Base-by-base conservation (phyloP, 2,797 vertebrate genomes). In the Karalla daura region DNA sequence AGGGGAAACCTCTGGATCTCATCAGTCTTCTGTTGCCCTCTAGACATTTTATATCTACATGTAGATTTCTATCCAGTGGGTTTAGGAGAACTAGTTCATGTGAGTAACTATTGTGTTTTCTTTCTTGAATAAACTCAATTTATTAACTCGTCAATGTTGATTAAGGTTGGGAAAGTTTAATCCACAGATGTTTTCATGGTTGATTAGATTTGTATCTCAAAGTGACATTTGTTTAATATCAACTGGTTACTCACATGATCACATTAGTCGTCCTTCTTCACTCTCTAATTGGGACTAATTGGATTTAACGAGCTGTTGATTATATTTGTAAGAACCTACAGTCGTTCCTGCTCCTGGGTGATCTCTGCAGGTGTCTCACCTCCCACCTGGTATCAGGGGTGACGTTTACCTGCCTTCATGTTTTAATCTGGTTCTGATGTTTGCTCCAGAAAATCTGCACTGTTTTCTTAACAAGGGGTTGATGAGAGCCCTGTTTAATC, bases 401-500 rank as follows among this genome's bases (percentile, higher is more conserved):
- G 18, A 39, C 43, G 32, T 47, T 60, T 46, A 53, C 50, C 43
- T 39, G 11, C 15, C 15, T 24, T 65, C n/a, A n/a, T 44, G 21
- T 33, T 7, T 33, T 24, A 33, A 27, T 35, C 18, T 18, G 2
- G 35, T 52, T 21, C 47, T 18, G 45, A 17, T 11, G 5, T 45
- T 43, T 54, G 21, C 58, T 58, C 13, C 39, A 40, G 24, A 14
- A 17, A 51, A 52, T 13, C 18, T 0, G 0, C 43, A 46, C 24
- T 17, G 7, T 54, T 25, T 44, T 30, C 40, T 30, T 8, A 32
- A n/a, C 27, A n/a, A 27, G 28, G 12, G 3, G 39, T 12, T 20
- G 51, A 78, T 71, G 52, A 36, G 53, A 58, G 24, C 58, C 20
- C n/a, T 47, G 70, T 71, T 71, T 30, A 64, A 61, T 58, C 14